Evolutionary conservation across 2,113 vertebrate species (phyloP), one percentile per base, ranked within the genome.

Genomic region (Verasper variegatus): DNA sequence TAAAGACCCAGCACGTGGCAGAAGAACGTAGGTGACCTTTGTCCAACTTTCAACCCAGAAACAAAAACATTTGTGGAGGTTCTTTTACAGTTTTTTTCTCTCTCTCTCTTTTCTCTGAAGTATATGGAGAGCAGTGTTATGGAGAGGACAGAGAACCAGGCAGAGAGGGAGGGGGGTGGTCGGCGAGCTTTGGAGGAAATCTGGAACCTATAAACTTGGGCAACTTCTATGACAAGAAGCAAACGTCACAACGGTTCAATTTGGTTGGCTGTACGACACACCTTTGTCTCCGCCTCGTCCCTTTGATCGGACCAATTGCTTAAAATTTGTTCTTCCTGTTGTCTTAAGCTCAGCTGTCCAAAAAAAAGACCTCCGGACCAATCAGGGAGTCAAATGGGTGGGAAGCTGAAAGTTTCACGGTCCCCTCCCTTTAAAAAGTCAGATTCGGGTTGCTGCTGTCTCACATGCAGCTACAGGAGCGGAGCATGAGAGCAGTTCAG

Each of bases 141-240:
- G 58, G 55, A 59, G 61, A 24, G 47, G 54, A 47, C 11, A 49
- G 59, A 76, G 72, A 77, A 60, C 20, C 71, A 76, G 13, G 80
- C 73, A 76, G 76, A 0, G 56, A 60, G 21, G 21, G 54, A 55
- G 23, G 82, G 87, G 87, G 85, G 76, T 84, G 83, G 85, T 75
- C 67, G 55, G 75, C 79, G 89, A 64, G 70, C 89, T 92, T 89
- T 76, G 72, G 80, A 86, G 77, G 90, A 96, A 96, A 95, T 97
- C 96, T 97, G 95, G 96, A 97, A 96, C 94, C 94, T 92, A 97
- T 97, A 96, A 96, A 94, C 94, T 95, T 90, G 82, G 91, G 84
- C 92, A 92, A 92, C 92, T 93, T 95, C 94, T 94, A 83, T 78
- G 84, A 86, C 76, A 86, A 80, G 89, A 90, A 88, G 37, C 51